Conservation (phyloP, 2,797 vertebrate species). For the Hemitrygon akajei region DNA sequence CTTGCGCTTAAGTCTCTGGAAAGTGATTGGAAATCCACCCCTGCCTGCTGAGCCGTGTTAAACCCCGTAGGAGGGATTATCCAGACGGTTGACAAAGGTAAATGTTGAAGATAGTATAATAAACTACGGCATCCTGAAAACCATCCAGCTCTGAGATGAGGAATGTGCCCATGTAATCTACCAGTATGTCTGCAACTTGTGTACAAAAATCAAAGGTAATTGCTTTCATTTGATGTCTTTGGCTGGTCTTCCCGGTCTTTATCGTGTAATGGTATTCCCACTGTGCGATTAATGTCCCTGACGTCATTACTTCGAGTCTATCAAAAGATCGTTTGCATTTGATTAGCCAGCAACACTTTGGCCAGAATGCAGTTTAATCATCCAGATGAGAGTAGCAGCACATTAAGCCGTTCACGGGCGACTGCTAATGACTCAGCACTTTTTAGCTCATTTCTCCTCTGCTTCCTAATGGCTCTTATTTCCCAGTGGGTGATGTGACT, state of each 20-base stretch:
- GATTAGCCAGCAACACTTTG: background rate
- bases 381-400: background rate
- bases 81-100: too few relatives aligned
- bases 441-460: background rate
- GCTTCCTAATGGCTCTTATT: background rate
- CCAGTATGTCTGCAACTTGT: background rate
- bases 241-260: too few relatives aligned
- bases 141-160: background rate
- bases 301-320: constrained; percentile 11
- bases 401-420: background rate
- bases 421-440: constrained; percentile 6
- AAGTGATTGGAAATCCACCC: too few relatives aligned
- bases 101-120: background rate
- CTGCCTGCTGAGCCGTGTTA: too few relatives aligned
- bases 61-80: background rate
- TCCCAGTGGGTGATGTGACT: background rate
- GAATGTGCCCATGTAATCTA: background rate
- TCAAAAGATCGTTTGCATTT: constrained; percentile 28
- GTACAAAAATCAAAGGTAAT: background rate
- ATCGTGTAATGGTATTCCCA: background rate
- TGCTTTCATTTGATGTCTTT: background rate
- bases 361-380: constrained; percentile 3
- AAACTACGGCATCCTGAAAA: background rate
- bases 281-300: background rate
- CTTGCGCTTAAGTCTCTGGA: too few relatives aligned